phyloP scores from a whole-genome alignment of 2,797 vertebrate species.

The Ficedula albicollis region DNA sequence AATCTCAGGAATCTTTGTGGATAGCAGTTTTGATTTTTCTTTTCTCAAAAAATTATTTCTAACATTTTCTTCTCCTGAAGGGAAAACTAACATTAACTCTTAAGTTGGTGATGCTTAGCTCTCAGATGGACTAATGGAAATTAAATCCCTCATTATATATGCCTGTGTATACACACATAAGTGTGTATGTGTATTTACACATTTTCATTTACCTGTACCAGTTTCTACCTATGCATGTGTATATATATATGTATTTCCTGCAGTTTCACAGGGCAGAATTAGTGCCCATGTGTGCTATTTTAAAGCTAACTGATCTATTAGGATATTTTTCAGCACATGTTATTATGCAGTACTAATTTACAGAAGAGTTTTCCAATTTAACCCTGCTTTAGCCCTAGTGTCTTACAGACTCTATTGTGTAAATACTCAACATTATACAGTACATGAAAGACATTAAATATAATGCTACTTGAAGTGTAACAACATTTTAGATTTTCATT shows the following conservation, averaged over 20 bases:
- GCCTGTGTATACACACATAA: neutral
- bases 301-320: constrained; percentile 5
- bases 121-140: constrained; percentile 64
- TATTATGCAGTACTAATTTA: constrained; percentile 39
- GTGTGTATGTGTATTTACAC: neutral
- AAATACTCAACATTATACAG: constrained; percentile 50
- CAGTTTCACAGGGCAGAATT: neutral
- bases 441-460: constrained; percentile 62
- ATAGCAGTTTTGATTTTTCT: constrained; percentile 73
- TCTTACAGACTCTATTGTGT: constrained; percentile 53
- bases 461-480: constrained; percentile 69
- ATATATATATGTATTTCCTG: neutral
- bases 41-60: constrained; percentile 68
- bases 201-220: neutral
- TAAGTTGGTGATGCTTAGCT: constrained; percentile 39
- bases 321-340: neutral
- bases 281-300: neutral
- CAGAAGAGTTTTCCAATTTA: constrained; percentile 57
- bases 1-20: constrained; percentile 79
- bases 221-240: neutral
- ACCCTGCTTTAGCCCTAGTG: constrained; percentile 36
- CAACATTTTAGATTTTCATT: constrained; percentile 73
- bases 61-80: constrained; percentile 8
- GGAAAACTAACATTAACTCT: constrained; percentile 7
- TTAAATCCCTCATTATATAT: constrained; percentile 52